Conservation (phyloP, 30 jellyfish, hydroid and myxozoan genomes). For the Kudoa iwatai region DNA sequence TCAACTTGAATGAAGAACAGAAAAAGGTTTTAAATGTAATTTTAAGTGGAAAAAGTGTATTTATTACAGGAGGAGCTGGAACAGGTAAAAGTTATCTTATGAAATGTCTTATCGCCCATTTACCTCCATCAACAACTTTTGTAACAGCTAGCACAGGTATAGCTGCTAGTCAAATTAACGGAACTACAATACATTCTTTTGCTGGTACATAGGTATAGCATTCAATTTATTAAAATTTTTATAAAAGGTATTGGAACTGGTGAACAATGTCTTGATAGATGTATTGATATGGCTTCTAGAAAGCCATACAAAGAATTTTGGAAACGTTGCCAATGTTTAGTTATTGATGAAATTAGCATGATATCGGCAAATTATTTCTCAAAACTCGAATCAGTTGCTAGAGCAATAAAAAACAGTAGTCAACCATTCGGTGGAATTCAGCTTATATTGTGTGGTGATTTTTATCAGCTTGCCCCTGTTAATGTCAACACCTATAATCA, state of each 20-base stretch:
- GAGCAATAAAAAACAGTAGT: constrained; percentile 5
- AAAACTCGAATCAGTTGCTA: constrained; percentile 34
- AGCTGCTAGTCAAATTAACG: constrained; percentile 87
- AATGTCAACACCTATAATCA: constrained; percentile 2
- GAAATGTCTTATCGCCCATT: constrained; percentile 14
- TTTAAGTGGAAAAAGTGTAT: constrained; percentile 14
- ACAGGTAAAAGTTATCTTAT: constrained; percentile 42
- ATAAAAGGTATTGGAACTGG: constrained; percentile 60
- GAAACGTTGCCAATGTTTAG: constrained; percentile 16
- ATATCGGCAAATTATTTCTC: constrained; percentile 25
- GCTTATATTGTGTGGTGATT: constrained; percentile 47
- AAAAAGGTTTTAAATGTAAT: constrained; percentile 11
- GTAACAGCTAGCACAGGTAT: constrained; percentile 84
- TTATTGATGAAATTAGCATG: constrained; percentile 64
- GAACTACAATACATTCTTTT: constrained; percentile 48
- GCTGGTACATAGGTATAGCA: constrained; percentile 11
- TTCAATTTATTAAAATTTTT: background rate
- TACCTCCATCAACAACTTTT: constrained; percentile 37
- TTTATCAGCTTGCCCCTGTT: constrained; percentile 68
- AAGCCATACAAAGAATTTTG: constrained; percentile 20
- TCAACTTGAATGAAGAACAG: constrained; percentile 31
- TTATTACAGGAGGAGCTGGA: constrained; percentile 83
- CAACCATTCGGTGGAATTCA: constrained; percentile 88
- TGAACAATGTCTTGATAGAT: constrained; percentile 7
- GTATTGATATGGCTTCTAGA: constrained; percentile 29